These are phyloP conservation scores for Festucalex cinctus DNA, from an alignment of 2,113 vertebrate genomes.

Conservation along the genomic window DNA sequence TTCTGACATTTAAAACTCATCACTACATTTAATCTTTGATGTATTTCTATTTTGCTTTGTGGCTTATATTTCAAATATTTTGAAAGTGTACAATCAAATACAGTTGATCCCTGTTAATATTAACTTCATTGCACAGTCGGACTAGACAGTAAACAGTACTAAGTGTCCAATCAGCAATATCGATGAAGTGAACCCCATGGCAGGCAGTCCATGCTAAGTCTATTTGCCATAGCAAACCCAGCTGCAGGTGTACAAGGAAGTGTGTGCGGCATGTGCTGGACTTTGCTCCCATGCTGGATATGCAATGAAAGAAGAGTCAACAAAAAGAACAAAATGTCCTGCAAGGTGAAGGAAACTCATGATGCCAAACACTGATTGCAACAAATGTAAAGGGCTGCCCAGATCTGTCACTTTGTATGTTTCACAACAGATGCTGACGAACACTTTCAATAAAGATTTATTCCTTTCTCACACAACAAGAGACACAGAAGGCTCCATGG, in stretches of 20 bases:
- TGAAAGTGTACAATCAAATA: neutral
- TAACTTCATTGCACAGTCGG: neutral
- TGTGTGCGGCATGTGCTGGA: constrained; percentile 26
- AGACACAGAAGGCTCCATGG: too few species aligned
- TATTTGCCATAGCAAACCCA: constrained; percentile 18
- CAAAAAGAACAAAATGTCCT: constrained; percentile 36
- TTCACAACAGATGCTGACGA: constrained; percentile 10
- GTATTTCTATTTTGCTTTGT: neutral
- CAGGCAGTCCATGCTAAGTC: constrained; percentile 5
- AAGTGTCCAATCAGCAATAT: constrained; percentile 8
- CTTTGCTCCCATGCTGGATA: constrained; percentile 34
- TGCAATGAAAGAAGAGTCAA: constrained; percentile 10
- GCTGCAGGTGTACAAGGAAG: neutral
- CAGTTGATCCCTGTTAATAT: constrained; percentile 6
- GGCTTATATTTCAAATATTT: neutral
- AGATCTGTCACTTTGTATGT: neutral
- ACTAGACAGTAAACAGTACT: constrained; percentile 8
- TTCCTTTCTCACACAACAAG: neutral
- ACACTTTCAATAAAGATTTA: constrained; percentile 11
- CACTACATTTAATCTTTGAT: neutral
- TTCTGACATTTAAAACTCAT: neutral
- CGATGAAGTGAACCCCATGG: constrained; percentile 4
- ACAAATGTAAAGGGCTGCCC: neutral
- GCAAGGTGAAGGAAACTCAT: constrained; percentile 16
- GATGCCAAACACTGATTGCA: constrained; percentile 5